Base-by-base conservation (phyloP, 2,113 vertebrate species). In the Lepus europaeus region DNA sequence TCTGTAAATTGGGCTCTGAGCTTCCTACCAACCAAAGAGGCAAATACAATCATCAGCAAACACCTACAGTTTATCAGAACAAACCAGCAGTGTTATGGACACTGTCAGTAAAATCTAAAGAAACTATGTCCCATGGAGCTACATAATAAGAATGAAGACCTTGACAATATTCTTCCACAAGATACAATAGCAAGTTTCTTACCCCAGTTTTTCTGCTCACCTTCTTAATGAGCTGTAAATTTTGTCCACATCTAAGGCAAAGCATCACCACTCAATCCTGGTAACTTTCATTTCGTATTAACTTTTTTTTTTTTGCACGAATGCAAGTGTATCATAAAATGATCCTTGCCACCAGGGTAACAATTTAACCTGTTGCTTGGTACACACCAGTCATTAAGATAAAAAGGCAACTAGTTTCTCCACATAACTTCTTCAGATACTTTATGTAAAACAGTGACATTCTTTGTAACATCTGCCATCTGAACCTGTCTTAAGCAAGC, bases 241-340 rank as follows among this genome's bases (percentile, higher is more conserved):
- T 53, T 88, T 91, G 88, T 86, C 79, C 33, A 36, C 51, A 70
- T 92, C 66, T 77, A 74, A 81, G 96, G 27, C 11, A 89, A 91
- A 72, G 79, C 14, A 56, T 94, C 19, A 27, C 59, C 33, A 68
- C 59, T 92, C 56, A 86, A 87, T 74, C 80, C 90, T 92, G 59
- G 8, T 64, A 81, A 78, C 14, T 78, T 94, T 86, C 49, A 91
- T 64, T 93, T 93, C 53, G 22, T 17, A 23, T 27, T 39, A 66
- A 45, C 14, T 59, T 59, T 53, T 61, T 93, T 36, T 36, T 63
- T 93, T 95, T 64, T 72, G 72, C 95, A 82, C 51, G 94, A 49
- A 86, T 73, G 61, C 68, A 88, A 82, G 68, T 74, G n/a, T 68
- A 80, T 39, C 33, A 51, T 89, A 79, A 89, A 93, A 69, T 74